A percentile compares a stretch with the other conserved stretches of the same genome.
phyloP scores from a whole-genome alignment of 2,113 vertebrate species.

The Megaceryle maxima region DNA sequence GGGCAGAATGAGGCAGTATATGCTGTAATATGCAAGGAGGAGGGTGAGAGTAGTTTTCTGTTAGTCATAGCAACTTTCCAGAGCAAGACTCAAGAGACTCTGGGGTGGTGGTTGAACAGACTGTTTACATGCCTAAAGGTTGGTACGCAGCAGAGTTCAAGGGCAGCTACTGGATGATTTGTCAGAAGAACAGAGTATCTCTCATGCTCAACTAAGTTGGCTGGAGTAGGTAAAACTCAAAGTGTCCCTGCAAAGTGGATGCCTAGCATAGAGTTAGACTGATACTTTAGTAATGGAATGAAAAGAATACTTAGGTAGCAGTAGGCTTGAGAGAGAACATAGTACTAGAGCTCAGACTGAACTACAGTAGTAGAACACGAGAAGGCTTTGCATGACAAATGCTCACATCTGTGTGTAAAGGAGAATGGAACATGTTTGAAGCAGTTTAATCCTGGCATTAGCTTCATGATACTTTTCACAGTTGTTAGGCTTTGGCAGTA shows the following conservation, averaged over 20 bases:
- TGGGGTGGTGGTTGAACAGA: neutral
- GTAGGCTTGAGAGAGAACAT: neutral
- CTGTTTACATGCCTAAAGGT: neutral
- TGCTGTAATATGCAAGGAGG: neutral
- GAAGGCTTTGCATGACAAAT: neutral
- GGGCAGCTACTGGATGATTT: neutral
- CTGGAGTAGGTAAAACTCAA: neutral
- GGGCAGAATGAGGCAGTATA: neutral
- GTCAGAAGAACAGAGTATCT: neutral
- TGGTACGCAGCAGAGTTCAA: neutral
- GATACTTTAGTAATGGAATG: neutral
- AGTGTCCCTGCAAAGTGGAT: neutral
- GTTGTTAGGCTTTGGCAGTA: conserved; percentile 26
- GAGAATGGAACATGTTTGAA: neutral
- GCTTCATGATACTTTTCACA: neutral
- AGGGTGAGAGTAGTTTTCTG: neutral
- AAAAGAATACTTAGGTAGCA: neutral
- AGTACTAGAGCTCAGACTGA: neutral
- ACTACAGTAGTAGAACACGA: neutral
- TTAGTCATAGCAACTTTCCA: neutral
- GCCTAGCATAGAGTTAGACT: neutral
- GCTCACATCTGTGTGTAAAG: neutral
- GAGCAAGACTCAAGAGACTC: neutral
- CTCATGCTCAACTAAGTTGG: neutral
- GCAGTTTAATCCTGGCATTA: neutral